Base-by-base conservation (phyloP, 2,888 invertebrate species). In the Aporophyla lueneburgensis region DNA sequence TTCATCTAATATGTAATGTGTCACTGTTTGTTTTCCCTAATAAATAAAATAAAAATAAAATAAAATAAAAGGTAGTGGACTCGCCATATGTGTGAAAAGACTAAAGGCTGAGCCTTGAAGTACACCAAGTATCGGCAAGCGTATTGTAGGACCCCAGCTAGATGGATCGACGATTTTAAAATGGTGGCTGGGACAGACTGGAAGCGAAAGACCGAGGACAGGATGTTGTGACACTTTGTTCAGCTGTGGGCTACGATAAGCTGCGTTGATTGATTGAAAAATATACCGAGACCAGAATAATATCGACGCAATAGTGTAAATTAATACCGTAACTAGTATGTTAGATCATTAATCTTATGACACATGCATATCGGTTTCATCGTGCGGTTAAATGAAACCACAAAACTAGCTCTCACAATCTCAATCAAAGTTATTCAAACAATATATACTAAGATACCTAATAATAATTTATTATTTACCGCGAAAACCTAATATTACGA, bases 311-410 rank as follows among this genome's bases (percentile, higher is more conserved):
- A 54, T 33, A 77, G 4, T 46, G 77, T 66, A 65, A 62, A 62
- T 43, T 12, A 61, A 76, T 53, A 70, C 0, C 5, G 7, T 3
- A 16, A 19, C 24, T 19, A 27, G 33, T 71, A 54, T 27, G 10
- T 43, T 54, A 33, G n/a, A 79, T 62, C 27, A 62, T 61, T 56
- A 80, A 46, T 81, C n/a, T 56, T 76, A 46, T 63, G 56, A 79
- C 33, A 76, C 51, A 54, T 46, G 33, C 16, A 10, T 77, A 82
- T 79, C 66, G 0, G 12, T 67, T 49, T 21, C 80, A 74, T 43
- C 59, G 27, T 51, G 80, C n/a, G 81, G 84, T 84, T 67, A 3
- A 56, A 49, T 12, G 7, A 6, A 56, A 58, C 83, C 80, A 19
- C 83, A 78, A 7, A 24, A 61, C 24, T 10, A 59, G 46, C 65